These are phyloP conservation scores for Cephalotes varians DNA, from an alignment of 2,888 invertebrate species.

Conservation along the genomic window DNA sequence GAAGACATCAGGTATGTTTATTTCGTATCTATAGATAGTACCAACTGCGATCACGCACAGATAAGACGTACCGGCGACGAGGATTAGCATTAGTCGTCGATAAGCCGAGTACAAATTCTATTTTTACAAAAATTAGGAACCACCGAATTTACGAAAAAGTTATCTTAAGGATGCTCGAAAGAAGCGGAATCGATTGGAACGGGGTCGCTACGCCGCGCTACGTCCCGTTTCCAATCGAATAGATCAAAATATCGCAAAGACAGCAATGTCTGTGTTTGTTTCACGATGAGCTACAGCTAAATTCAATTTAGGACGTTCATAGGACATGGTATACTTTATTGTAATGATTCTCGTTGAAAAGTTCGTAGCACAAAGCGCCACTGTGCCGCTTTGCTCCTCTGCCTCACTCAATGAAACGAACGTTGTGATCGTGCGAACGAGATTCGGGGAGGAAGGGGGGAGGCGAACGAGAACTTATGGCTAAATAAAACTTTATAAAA, in stretches of 20 bases:
- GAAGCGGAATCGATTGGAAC: constrained; percentile 65
- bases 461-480: constrained; percentile 77
- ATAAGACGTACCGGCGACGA: constrained; percentile 58
- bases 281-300: constrained; percentile 32
- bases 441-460: constrained; percentile 49
- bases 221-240: constrained; percentile 40
- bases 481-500: constrained; percentile 85
- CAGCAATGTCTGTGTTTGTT: constrained; percentile 58
- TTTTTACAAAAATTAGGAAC: constrained; percentile 71
- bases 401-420: constrained; percentile 51
- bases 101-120: constrained; percentile 38
- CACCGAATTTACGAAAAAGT: constrained; percentile 64
- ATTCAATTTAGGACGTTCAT: constrained; percentile 58
- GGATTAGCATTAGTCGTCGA: constrained; percentile 58
- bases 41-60: constrained; percentile 56
- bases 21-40: constrained; percentile 63
- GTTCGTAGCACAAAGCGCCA: constrained; percentile 50
- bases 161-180: constrained; percentile 60
- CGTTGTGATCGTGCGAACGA: constrained; percentile 62
- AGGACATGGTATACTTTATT: constrained; percentile 55
- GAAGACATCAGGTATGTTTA: constrained; percentile 67
- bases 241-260: constrained; percentile 60
- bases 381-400: constrained; percentile 10
- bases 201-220: constrained; percentile 43
- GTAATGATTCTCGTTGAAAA: constrained; percentile 64